Evolutionary conservation across 1,140 invertebrate species (phyloP).

Genomic region (Trissolcus basalis): DNA sequence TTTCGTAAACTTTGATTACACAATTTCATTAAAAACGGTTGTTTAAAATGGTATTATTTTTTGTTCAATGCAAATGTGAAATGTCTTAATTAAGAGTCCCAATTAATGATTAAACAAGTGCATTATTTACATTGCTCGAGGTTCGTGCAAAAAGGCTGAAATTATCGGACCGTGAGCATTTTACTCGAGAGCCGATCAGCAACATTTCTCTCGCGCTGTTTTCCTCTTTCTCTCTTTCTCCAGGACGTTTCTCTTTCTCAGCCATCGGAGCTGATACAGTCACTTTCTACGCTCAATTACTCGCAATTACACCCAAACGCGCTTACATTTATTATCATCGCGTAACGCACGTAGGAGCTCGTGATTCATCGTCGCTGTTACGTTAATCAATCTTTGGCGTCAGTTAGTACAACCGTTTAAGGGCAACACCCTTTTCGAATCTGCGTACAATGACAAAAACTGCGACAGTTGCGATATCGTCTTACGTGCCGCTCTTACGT

Average conservation of each 20-base stretch:
- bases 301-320: slow-evolving; percentile 55
- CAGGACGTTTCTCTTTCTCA: slow-evolving; percentile 25
- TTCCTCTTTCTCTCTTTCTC: slow-evolving; percentile 12
- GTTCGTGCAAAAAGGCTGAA: slow-evolving; percentile 14
- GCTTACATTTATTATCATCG: slow-evolving; percentile 52
- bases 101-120: slow-evolving; percentile 21
- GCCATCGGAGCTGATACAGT: slow-evolving; percentile 21
- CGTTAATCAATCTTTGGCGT: slow-evolving; percentile 29
- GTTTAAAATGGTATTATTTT: too few relatives aligned
- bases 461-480: slow-evolving; percentile 25
- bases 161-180: slow-evolving; percentile 21
- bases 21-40: too few relatives aligned
- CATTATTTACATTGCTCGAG: slow-evolving; percentile 30
- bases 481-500: slow-evolving; percentile 18
- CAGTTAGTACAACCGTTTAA: slow-evolving; percentile 45
- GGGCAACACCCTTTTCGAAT: slow-evolving; percentile 39
- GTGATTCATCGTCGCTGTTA: slow-evolving; percentile 45
- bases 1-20: too few relatives aligned
- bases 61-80: neutral
- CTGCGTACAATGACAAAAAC: neutral
- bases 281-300: slow-evolving; percentile 61
- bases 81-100: slow-evolving; percentile 24
- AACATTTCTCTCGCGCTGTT: slow-evolving; percentile 19
- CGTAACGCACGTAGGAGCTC: slow-evolving; percentile 43
- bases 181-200: slow-evolving; percentile 8